Evolutionary conservation across 2,797 vertebrate species (phyloP).

Genomic region (Lacerta agilis): DNA sequence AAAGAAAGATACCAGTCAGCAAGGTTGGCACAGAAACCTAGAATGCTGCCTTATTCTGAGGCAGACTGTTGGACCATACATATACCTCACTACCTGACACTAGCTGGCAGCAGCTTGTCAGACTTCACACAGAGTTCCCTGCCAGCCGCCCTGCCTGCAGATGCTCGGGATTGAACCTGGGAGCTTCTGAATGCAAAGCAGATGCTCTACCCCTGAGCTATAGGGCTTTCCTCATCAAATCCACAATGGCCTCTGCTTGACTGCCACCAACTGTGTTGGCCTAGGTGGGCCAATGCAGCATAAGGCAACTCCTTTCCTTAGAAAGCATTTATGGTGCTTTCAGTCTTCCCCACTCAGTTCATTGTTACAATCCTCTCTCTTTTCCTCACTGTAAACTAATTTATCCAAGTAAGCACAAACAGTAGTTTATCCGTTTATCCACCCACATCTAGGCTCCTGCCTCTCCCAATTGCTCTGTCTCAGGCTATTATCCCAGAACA

Average conservation of each 20-base stretch:
- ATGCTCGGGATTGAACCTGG: background rate
- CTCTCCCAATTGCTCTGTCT: background rate
- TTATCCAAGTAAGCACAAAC: constrained; percentile 32
- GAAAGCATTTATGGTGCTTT: background rate
- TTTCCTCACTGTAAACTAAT: background rate
- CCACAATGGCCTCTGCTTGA: background rate
- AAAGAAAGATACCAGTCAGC: too few species aligned
- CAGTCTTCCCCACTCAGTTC: background rate
- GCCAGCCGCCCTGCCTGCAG: background rate
- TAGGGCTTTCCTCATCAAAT: too few species aligned
- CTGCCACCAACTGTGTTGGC: background rate
- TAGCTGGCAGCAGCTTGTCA: too few species aligned
- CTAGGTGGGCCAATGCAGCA: background rate
- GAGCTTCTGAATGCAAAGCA: background rate
- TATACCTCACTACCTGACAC: too few species aligned
- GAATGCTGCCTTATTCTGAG: too few species aligned
- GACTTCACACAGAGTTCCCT: too few species aligned
- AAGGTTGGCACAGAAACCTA: too few species aligned
- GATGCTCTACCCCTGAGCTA: background rate
- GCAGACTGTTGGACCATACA: too few species aligned
- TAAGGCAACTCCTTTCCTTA: background rate
- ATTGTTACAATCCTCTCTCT: background rate
- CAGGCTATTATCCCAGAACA: background rate
- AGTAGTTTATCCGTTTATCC: constrained; percentile 17
- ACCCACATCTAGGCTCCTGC: background rate